Evolutionary conservation across 2,888 invertebrate species (phyloP).

Genomic region (Mythimna pallens): DNA sequence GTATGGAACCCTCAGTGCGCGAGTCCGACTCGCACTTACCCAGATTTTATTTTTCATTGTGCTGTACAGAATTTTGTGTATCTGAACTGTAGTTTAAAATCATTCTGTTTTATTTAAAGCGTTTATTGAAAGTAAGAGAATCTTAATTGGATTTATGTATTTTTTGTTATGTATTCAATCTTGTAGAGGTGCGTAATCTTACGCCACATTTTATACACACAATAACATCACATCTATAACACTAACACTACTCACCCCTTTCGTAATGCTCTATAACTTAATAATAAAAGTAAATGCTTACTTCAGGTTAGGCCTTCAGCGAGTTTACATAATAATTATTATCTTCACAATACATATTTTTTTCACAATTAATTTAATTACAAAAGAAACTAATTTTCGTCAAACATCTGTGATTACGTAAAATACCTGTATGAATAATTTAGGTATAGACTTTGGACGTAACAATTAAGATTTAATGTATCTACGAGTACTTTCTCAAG

Average conservation of each 20-base stretch:
- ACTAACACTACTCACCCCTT: conserved; percentile 15
- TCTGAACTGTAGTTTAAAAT: background rate
- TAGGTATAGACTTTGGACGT: conserved; percentile 58
- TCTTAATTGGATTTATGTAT: no score
- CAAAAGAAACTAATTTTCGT: conserved; percentile 1
- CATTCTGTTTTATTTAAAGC: no score
- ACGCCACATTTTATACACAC: background rate
- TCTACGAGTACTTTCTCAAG: background rate
- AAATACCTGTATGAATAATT: conserved; percentile 60
- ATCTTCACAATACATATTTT: conserved; percentile 19
- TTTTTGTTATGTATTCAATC: background rate
- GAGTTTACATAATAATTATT: conserved; percentile 27
- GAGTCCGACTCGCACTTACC: no score
- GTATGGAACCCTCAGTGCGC: no score
- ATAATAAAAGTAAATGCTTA: background rate
- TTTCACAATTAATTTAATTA: conserved; percentile 10
- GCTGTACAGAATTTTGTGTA: no score
- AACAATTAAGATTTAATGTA: conserved; percentile 56
- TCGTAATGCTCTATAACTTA: background rate
- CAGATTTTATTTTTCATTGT: no score
- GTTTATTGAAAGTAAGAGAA: no score
- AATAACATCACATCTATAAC: conserved; percentile 19
- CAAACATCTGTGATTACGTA: conserved; percentile 45
- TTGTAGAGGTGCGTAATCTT: background rate
- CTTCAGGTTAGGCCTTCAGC: conserved; percentile 56